Base-by-base conservation (phyloP, 2,888 invertebrate genomes). In the Microchrysa polita region DNA sequence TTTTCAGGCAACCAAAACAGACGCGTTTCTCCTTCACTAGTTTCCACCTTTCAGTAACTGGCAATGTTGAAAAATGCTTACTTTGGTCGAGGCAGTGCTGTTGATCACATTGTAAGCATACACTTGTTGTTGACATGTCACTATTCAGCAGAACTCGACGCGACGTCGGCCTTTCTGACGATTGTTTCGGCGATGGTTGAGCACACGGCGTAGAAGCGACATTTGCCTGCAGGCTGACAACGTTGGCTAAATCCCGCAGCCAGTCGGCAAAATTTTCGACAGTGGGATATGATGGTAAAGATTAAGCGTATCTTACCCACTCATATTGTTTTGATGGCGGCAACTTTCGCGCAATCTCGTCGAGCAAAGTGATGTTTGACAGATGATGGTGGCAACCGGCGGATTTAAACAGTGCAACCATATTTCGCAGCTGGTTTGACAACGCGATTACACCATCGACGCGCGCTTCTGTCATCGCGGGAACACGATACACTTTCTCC, bases 381-480 rank as follows among this genome's bases (percentile, higher is more conserved):
- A 52, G 52, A 52, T 52, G 52, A 10, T 52, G 12, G 27, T 34
- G 4, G 7, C 27, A 34, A 34, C 27, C 27, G 27, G 27, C 27
- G 4, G 27, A 34, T 34, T 52, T 52, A 16, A 34, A 34, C 2
- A 34, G 27, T 34, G 27, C 27, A 5, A 34, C 27, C 27, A 34
- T 34, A 34, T 34, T 14, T 52, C 52, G 5, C 7, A 52, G 4
- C 16, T 52, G 52, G 12, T 52, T 52, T 14, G 52, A 52, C 5
- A 52, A 14, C 5, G 7, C 52, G 5, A 52, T 5, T 5, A 52
- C 52, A 10, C 52, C 52, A 12, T 74, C 72, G 0, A 75, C 12
- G 5, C 69, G 67, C 4, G 40, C 72, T 5, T 76, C 74, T 1
- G 1, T 42, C 40, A 77, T 77, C 12, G 53, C 34, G 18, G 75